Evolutionary conservation across 2,113 vertebrate genomes (phyloP).

Genomic region (Gymnorhina tibicen): DNA sequence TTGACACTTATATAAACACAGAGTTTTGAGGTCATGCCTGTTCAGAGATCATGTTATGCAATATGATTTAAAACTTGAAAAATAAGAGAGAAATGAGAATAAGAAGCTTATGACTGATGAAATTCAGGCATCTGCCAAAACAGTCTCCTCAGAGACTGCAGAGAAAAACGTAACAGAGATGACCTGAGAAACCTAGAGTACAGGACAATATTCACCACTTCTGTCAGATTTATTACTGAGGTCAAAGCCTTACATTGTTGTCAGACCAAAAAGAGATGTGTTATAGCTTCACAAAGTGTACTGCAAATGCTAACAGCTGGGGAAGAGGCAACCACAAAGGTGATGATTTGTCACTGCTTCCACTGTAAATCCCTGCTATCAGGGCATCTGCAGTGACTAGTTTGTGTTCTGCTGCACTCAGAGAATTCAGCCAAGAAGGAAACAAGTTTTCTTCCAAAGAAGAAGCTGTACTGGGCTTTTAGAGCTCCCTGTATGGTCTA

Average conservation of each 20-base stretch:
- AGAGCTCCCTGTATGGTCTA: neutral
- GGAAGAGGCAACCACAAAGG: neutral
- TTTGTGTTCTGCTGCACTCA: neutral
- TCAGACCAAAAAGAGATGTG: neutral
- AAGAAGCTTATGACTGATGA: conserved; percentile 2
- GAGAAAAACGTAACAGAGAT: neutral
- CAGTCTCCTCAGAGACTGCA: neutral
- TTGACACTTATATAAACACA: neutral
- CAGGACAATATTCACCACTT: neutral
- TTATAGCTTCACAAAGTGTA: neutral
- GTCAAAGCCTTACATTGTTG: neutral
- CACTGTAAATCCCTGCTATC: neutral
- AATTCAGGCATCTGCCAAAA: conserved; percentile 20
- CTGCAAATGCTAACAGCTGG: neutral
- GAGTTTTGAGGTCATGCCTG: neutral
- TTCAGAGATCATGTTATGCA: neutral
- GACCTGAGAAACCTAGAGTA: neutral
- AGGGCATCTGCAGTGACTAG: neutral
- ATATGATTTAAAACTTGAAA: conserved; percentile 14
- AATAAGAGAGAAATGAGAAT: neutral
- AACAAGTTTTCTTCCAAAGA: neutral
- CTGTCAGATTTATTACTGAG: neutral
- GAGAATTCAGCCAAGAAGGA: neutral
- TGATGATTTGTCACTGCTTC: neutral
- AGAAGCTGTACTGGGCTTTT: neutral